Evolutionary conservation across 1,140 invertebrate species (phyloP).

Genomic region (Wasmannia auropunctata): DNA sequence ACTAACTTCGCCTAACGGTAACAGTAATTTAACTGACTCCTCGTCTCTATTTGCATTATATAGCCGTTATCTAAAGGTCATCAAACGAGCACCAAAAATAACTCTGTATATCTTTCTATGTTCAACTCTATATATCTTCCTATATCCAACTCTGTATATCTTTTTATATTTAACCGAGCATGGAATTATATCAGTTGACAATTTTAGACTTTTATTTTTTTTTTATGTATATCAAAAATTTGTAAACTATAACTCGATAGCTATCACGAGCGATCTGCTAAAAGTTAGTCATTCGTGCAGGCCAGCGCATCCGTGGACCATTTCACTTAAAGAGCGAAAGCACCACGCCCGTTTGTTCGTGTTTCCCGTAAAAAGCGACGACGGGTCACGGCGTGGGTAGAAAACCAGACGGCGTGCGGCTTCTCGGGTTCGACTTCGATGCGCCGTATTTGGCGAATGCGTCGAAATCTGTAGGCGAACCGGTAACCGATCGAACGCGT

Average conservation of each 20-base stretch:
- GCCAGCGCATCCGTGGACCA: constrained; percentile 19
- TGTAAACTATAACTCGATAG: neutral
- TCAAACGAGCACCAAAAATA: neutral
- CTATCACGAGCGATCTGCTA: neutral
- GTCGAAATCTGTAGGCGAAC: constrained; percentile 77
- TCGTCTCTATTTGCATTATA: neutral
- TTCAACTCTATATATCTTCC: neutral
- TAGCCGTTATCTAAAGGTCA: neutral
- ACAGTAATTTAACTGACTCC: neutral
- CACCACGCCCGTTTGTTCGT: constrained; percentile 59
- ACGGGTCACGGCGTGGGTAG: constrained; percentile 75
- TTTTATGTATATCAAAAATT: too few species aligned
- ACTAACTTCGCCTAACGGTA: neutral
- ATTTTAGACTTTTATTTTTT: neutral
- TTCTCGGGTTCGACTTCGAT: constrained; percentile 55
- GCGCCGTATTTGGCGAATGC: constrained; percentile 81
- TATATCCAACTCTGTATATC: neutral
- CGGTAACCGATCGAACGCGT: constrained; percentile 66
- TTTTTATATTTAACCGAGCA: neutral
- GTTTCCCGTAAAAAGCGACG: constrained; percentile 74
- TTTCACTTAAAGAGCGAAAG: constrained; percentile 72
- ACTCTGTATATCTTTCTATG: neutral
- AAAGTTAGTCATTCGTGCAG: neutral
- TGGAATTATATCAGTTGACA: neutral
- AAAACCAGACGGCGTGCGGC: constrained; percentile 43